Conservation (phyloP, 1,140 invertebrate species). For the Ceratina australensis region DNA sequence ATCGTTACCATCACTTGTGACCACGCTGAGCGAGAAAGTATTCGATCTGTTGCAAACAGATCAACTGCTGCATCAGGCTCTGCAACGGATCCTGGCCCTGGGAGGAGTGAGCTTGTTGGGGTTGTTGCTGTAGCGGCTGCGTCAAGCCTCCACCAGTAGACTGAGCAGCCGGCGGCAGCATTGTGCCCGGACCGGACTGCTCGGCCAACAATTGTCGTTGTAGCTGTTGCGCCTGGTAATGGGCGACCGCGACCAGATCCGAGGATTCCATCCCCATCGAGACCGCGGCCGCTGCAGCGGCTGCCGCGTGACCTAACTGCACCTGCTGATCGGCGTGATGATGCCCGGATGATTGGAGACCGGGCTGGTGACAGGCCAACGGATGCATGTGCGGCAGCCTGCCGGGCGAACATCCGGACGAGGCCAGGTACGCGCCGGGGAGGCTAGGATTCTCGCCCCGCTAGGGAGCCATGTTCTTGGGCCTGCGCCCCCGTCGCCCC, state of each 20-base stretch:
- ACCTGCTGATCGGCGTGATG: conserved; percentile 62
- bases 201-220: conserved; percentile 65
- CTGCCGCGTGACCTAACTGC: conserved; percentile 63
- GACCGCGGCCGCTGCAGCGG: conserved; percentile 50
- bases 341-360: conserved; percentile 44
- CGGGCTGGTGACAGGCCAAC: conserved; percentile 64
- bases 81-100: conserved; percentile 75
- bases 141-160: conserved; percentile 69
- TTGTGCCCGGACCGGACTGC: conserved; percentile 55
- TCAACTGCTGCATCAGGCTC: conserved; percentile 76
- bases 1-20: conserved; percentile 63
- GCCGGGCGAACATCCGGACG: conserved; percentile 61
- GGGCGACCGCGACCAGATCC: conserved; percentile 61
- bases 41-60: conserved; percentile 73
- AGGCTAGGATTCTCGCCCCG: conserved; percentile 78
- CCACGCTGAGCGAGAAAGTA: conserved; percentile 74
- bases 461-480: conserved; percentile 80
- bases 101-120: conserved; percentile 60
- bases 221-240: conserved; percentile 66
- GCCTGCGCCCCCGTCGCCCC: conserved; percentile 80
- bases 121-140: conserved; percentile 68
- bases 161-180: conserved; percentile 65
- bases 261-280: conserved; percentile 65
- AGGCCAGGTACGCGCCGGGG: conserved; percentile 72
- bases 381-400: conserved; percentile 64